phyloP scores from a whole-genome alignment of 2,888 invertebrate genomes.

The Netelia melanura region DNA sequence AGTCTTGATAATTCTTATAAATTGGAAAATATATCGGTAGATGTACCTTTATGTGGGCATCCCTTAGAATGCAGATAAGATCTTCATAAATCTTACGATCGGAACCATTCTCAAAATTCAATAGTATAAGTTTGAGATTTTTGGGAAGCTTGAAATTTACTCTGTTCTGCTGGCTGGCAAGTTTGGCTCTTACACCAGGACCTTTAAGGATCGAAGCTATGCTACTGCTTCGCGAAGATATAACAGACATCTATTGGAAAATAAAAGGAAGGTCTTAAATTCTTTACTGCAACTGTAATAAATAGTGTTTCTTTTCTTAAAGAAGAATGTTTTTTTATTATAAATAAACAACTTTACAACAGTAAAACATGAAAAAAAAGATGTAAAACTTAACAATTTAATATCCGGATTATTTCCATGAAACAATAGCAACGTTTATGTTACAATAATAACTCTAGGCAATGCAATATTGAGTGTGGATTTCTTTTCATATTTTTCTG shows the following conservation, averaged over 20 bases:
- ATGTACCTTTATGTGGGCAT: slow-evolving; percentile 84
- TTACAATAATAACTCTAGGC: not conserved
- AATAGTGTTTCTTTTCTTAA: no score
- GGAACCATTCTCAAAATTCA: slow-evolving; percentile 83
- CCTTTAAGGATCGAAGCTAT: slow-evolving; percentile 81
- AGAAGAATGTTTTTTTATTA: no score
- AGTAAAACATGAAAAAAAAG: no score
- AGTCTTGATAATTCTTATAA: slow-evolving; percentile 26
- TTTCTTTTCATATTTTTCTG: not conserved
- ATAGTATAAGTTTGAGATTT: slow-evolving; percentile 85
- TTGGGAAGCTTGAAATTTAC: slow-evolving; percentile 86
- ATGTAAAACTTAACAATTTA: not conserved
- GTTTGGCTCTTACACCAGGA: slow-evolving; percentile 76
- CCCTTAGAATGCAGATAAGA: slow-evolving; percentile 85
- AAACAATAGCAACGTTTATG: not conserved
- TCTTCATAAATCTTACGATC: slow-evolving; percentile 85
- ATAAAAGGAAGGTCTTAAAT: not conserved
- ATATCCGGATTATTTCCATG: not conserved
- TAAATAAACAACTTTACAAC: no score
- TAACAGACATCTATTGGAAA: slow-evolving; percentile 81
- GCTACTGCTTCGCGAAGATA: slow-evolving; percentile 80
- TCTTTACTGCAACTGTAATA: no score
- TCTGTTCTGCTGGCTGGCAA: slow-evolving; percentile 75
- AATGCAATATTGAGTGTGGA: not conserved
- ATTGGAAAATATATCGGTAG: slow-evolving; percentile 5